A percentile compares a stretch with the other conserved stretches of the same genome.
phyloP scores from a whole-genome alignment of 2,797 vertebrate species.

The Spondyliosoma cantharus region DNA sequence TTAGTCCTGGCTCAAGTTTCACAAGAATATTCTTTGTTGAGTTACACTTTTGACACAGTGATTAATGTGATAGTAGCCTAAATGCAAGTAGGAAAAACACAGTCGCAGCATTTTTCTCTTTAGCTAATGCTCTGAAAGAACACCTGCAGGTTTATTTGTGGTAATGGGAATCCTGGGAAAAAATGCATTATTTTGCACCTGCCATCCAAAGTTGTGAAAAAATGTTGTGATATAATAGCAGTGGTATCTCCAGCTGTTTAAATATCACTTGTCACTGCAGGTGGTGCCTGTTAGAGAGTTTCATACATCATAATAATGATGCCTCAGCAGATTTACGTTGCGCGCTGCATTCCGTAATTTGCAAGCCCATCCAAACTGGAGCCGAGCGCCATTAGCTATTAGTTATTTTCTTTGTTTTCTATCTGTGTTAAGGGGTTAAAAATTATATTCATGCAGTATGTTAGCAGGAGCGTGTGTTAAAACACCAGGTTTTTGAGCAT shows the following conservation, averaged over 20 bases:
- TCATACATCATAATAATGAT: conserved; percentile 26
- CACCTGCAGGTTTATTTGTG: conserved; percentile 3
- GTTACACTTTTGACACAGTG: neutral
- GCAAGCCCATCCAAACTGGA: conserved; percentile 38
- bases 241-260: conserved; percentile 51
- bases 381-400: conserved; percentile 9
- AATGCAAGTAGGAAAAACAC: conserved; percentile 13
- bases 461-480: conserved; percentile 9
- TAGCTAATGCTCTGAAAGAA: conserved; percentile 13
- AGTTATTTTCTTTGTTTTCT: conserved; percentile 32
- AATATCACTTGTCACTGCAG: conserved; percentile 56
- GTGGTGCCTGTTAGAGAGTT: conserved; percentile 43
- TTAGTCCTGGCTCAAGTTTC: neutral
- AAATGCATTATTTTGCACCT: conserved; percentile 42
- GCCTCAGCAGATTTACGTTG: conserved; percentile 43
- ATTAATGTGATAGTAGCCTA: conserved; percentile 3
- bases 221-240: conserved; percentile 38
- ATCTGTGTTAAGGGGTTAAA: conserved; percentile 2
- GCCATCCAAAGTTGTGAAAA: conserved; percentile 54
- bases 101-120: conserved; percentile 13
- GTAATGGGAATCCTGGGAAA: conserved; percentile 28
- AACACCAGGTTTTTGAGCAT: conserved; percentile 17
- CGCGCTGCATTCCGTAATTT: conserved; percentile 44
- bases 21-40: neutral
- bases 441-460: conserved; percentile 6